These are phyloP conservation scores for Thripadectes ignobilis DNA, from an alignment of 2,797 vertebrate genomes.

Conservation along the genomic window DNA sequence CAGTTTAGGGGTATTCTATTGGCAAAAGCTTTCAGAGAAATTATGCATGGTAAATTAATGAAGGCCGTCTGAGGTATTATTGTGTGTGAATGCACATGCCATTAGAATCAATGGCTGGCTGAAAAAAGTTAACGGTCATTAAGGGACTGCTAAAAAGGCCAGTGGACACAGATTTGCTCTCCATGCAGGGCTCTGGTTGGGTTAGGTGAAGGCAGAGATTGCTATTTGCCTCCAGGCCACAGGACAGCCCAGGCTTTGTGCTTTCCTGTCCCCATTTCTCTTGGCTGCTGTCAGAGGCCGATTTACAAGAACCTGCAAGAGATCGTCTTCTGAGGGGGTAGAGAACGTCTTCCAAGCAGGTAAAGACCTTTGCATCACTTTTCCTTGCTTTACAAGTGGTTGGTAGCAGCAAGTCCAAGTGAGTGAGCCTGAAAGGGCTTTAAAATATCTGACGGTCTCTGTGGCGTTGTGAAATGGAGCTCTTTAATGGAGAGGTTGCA, in stretches of 20 bases:
- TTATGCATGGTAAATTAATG: conserved; percentile 85
- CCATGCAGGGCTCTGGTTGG: conserved; percentile 36
- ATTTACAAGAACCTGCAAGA: conserved; percentile 10
- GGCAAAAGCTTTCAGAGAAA: conserved; percentile 80
- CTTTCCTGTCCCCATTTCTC: background rate
- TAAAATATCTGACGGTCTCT: background rate
- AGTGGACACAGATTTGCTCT: conserved; percentile 57
- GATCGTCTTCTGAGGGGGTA: background rate
- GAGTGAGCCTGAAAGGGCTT: background rate
- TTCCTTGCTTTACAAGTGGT: background rate
- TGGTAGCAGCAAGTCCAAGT: background rate
- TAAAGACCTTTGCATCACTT: conserved; percentile 1
- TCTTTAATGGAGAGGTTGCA: background rate
- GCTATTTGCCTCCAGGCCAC: conserved; percentile 28
- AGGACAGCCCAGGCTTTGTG: conserved; percentile 25
- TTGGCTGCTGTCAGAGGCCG: conserved; percentile 11
- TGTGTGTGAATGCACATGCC: conserved; percentile 73
- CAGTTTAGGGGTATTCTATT: conserved; percentile 73
- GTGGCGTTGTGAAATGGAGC: background rate
- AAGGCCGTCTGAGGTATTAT: conserved; percentile 75
- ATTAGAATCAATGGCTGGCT: conserved; percentile 74
- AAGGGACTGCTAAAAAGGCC: conserved; percentile 67
- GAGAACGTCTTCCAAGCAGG: conserved; percentile 33
- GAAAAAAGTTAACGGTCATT: conserved; percentile 73
- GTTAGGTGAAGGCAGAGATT: conserved; percentile 47